These are phyloP conservation scores for Ciconia boyciana DNA, from an alignment of 2,113 vertebrate species.

Conservation along the genomic window DNA sequence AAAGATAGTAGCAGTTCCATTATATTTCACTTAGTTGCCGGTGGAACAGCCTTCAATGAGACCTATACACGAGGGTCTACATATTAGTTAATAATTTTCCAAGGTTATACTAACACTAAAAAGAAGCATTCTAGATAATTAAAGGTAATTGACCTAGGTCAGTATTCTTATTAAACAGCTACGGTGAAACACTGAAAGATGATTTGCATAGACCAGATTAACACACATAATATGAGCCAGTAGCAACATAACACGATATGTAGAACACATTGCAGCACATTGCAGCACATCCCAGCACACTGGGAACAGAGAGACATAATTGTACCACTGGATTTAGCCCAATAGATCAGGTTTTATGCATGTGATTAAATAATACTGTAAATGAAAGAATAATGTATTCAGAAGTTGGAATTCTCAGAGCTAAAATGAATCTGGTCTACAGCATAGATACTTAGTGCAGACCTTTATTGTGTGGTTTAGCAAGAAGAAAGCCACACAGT, in stretches of 20 bases:
- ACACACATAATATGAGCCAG: not conserved
- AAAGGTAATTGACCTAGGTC: not conserved
- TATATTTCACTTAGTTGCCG: not conserved
- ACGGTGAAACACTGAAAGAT: not conserved
- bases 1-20: not conserved
- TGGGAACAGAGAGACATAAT: not conserved
- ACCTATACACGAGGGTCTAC: not conserved
- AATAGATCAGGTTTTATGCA: not conserved
- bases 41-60: not conserved
- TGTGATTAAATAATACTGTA: not conserved
- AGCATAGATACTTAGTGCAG: not conserved
- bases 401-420: not conserved
- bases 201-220: not conserved
- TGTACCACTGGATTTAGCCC: not conserved
- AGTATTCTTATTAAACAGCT: not conserved
- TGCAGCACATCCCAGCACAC: not conserved
- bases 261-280: not conserved
- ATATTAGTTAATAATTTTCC: not conserved
- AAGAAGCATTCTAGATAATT: not conserved
- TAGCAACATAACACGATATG: not conserved
- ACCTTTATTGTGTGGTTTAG: not conserved
- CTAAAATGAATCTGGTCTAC: rapidly evolving
- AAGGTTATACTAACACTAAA: not conserved
- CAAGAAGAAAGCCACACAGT: not conserved
- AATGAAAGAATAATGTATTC: not conserved